Base-by-base conservation (phyloP, 2,113 vertebrate genomes). In the Eira barbara region DNA sequence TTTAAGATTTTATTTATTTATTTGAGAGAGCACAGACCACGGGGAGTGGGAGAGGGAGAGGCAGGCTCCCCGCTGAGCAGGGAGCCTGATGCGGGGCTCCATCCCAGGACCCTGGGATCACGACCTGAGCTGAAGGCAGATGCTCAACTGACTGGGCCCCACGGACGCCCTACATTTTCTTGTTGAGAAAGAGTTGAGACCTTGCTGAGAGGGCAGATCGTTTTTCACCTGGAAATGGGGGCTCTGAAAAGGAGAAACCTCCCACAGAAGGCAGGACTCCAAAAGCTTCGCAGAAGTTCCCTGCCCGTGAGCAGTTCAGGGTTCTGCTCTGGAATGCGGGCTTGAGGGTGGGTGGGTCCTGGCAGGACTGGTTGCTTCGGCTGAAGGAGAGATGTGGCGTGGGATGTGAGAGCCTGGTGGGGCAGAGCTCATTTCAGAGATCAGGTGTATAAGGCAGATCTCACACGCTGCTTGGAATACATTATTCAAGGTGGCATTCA, bases 331-430 rank as follows among this genome's bases (percentile, higher is more conserved):
- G 5, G 13, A 18, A 27, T 8, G 45, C 65, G n/a, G 57, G 59
- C 20, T 20, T 29, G 57, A 2, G n/a, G 55, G 42, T 7, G 17
- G 67, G 18, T 23, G 14, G 0, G 29, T 17, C 8, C 45, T 21
- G 45, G 34, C 14, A 13, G 83, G 39, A 34, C 4, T 0, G 15
- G 12, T 34, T 0, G 11, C 73, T 59, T 34, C 4, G 12, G 71
- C n/a, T 39, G 57, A 25, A 13, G 71, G 59, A 78, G 29, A 49
- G 14, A 20, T 39, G 4, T 7, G 0, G 7, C 7, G 12, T 15
- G 21, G 55, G 39, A 13, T 2, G 12, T 6, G 31, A 31, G 49
- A 13, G 3, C 29, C 23, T 10, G 61, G 34, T 1, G 2, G 1
- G 15, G 10, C 11, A 31, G 81, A 17, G 25, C 52, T 74, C 15